Evolutionary conservation across 2,113 vertebrate genomes (phyloP).

Genomic region (Pongo abelii): DNA sequence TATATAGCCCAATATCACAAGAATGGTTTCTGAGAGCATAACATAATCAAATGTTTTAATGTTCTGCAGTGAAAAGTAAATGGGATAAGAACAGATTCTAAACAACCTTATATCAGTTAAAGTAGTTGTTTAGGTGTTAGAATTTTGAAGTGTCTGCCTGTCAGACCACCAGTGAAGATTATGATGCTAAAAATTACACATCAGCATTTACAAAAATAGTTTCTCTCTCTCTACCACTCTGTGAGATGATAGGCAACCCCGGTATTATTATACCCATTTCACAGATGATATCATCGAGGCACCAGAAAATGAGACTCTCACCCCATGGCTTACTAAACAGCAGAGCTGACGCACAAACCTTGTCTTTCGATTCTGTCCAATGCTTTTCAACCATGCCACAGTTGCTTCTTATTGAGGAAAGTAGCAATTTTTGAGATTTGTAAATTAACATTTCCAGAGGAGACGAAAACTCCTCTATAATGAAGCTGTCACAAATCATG

Average conservation of each 20-base stretch:
- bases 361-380: not conserved
- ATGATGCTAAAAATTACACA: not conserved
- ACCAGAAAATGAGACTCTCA: not conserved
- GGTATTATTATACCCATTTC: not conserved
- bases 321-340: not conserved
- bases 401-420: not conserved
- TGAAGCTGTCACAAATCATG: constrained; percentile 7
- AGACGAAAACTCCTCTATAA: not conserved
- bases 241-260: not conserved
- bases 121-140: not conserved
- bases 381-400: not conserved
- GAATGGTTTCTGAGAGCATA: not conserved
- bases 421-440: constrained; percentile 26
- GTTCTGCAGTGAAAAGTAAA: not conserved
- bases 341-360: not conserved
- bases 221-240: not conserved
- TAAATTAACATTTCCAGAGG: constrained; percentile 54
- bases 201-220: not conserved
- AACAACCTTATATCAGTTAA: not conserved
- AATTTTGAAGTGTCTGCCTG: not conserved
- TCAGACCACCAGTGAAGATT: not conserved
- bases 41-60: not conserved
- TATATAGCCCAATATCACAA: not conserved
- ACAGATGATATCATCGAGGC: not conserved
- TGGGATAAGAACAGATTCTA: not conserved